phyloP scores from a whole-genome alignment of 2,797 vertebrate genomes.

The Potorous gilbertii region DNA sequence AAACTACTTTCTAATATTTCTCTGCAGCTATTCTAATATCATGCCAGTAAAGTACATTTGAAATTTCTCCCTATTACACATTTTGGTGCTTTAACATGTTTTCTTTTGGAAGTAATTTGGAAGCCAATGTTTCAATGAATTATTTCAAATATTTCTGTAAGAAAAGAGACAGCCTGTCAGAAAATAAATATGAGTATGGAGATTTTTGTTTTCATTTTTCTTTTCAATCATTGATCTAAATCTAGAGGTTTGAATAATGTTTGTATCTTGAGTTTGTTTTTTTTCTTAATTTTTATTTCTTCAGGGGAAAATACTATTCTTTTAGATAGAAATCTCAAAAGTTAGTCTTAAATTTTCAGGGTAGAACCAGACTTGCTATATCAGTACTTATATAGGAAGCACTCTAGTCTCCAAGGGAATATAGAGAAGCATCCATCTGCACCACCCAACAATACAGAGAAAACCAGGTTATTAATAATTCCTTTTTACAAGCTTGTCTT shows the following conservation, averaged over 20 bases:
- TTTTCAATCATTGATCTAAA: not conserved
- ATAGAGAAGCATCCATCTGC: slow-evolving; percentile 1
- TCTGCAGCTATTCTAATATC: slow-evolving; percentile 36
- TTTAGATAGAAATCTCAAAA: not conserved
- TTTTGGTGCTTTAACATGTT: slow-evolving; percentile 45
- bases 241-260: not conserved
- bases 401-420: slow-evolving; percentile 2
- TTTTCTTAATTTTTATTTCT: not conserved
- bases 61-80: slow-evolving; percentile 26
- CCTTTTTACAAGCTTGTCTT: not conserved
- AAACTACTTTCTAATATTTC: slow-evolving; percentile 40
- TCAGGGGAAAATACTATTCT: slow-evolving; percentile 23
- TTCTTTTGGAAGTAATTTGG: slow-evolving; percentile 26
- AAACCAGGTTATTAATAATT: not conserved
- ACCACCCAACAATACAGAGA: not conserved
- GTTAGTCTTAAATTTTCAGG: not conserved
- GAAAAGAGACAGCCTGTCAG: not conserved
- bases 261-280: not conserved
- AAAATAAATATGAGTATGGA: not conserved
- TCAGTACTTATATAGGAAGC: slow-evolving; percentile 17
- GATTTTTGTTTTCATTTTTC: slow-evolving; percentile 17
- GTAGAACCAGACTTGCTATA: slow-evolving; percentile 7
- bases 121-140: slow-evolving; percentile 12
- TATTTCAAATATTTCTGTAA: slow-evolving; percentile 48
- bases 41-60: slow-evolving; percentile 28